A percentile compares a stretch with the other conserved stretches of the same genome.
Conservation (phyloP, 1,140 invertebrate genomes). For the Melipona quadrifasciata region DNA sequence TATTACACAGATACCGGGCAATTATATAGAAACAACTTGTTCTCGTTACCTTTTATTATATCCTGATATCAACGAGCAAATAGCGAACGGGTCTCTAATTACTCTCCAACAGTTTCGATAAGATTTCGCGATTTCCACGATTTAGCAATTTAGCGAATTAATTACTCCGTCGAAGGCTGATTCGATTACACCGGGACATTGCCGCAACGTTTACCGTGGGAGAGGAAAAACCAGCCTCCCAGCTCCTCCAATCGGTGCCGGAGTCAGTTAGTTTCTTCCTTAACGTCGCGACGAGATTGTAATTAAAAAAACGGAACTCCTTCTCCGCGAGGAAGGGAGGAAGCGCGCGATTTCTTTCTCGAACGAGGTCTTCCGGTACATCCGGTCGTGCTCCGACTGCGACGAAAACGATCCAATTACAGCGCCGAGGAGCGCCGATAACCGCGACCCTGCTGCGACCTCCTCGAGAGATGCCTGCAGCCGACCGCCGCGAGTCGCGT, state of each 20-base stretch:
- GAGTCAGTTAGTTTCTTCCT: not conserved
- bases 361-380: constrained; percentile 17
- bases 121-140: not conserved
- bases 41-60: not conserved
- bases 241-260: too few relatives aligned
- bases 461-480: constrained; percentile 13
- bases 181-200: constrained; percentile 15
- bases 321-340: not conserved
- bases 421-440: constrained; percentile 24
- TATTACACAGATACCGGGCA: not conserved
- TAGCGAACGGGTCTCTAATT: not conserved
- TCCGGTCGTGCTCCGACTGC: constrained; percentile 15
- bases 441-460: not conserved
- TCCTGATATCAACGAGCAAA: not conserved
- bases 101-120: not conserved
- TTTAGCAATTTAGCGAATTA: constrained; percentile 3
- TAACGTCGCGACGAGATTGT: constrained; percentile 26
- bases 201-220: not conserved
- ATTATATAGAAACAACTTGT: not conserved
- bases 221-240: not conserved
- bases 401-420: constrained; percentile 39
- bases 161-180: constrained; percentile 11
- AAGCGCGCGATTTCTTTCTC: not conserved
- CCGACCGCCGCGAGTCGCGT: constrained; percentile 20
- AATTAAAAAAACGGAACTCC: constrained; percentile 39